Evolutionary conservation across 2,113 vertebrate species (phyloP).

Genomic region (Sinocyclocheilus anophthalmus): DNA sequence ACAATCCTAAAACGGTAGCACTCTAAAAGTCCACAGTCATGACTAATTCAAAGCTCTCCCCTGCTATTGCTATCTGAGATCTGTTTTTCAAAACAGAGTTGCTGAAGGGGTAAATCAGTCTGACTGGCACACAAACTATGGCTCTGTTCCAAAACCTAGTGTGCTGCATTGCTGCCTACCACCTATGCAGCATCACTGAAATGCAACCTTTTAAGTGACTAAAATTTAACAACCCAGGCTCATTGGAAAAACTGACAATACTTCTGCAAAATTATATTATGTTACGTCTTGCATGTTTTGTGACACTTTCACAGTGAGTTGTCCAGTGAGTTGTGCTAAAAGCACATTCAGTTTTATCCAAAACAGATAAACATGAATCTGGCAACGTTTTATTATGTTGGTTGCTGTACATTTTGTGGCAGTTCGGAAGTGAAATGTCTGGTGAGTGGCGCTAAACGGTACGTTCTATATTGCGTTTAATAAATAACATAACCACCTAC

Average conservation of each 20-base stretch:
- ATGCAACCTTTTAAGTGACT: neutral
- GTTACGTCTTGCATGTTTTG: neutral
- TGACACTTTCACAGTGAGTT: neutral
- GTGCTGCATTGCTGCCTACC: neutral
- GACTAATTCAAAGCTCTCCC: slow-evolving; percentile 60
- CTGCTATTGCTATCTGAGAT: slow-evolving; percentile 45
- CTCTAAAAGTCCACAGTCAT: slow-evolving; percentile 59
- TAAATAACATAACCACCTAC: neutral
- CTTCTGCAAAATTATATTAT: neutral
- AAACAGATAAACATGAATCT: neutral
- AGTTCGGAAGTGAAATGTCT: neutral
- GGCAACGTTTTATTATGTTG: neutral
- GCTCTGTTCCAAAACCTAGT: slow-evolving; percentile 14
- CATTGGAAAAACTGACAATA: neutral
- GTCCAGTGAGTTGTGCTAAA: neutral
- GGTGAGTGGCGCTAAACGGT: neutral
- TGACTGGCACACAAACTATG: neutral
- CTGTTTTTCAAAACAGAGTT: slow-evolving; percentile 54
- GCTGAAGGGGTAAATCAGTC: slow-evolving; percentile 29
- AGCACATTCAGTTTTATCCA: neutral
- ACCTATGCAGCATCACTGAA: neutral
- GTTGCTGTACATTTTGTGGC: neutral
- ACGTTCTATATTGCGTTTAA: neutral
- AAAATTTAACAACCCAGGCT: neutral
- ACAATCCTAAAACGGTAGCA: slow-evolving; percentile 52